Conservation (phyloP, 2,888 invertebrate species). For the Onthophagus sagittarius region DNA sequence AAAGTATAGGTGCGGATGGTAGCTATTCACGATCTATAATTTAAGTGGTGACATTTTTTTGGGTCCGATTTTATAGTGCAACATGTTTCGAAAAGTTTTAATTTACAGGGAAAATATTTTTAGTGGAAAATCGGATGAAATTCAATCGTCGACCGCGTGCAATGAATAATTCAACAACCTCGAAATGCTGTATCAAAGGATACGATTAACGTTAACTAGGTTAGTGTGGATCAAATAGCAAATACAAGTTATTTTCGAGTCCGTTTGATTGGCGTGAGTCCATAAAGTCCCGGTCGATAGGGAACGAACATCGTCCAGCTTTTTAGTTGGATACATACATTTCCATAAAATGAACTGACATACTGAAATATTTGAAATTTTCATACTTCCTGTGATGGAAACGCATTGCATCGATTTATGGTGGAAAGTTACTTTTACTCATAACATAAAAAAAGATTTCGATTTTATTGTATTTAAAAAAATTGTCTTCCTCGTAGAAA, state of each 20-base stretch:
- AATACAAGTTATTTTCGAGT: conserved; percentile 28
- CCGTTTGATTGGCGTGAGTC: conserved; percentile 26
- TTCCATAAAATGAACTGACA: background rate
- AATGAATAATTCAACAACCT: conserved; percentile 22
- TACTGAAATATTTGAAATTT: too few species aligned
- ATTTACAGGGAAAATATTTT: background rate
- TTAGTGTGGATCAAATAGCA: conserved; percentile 28
- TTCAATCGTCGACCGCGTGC: conserved; percentile 15
- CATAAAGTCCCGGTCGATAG: conserved; percentile 1
- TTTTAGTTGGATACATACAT: background rate
- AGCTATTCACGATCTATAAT: background rate
- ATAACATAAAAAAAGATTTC: too few species aligned
- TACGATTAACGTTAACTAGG: conserved; percentile 29
- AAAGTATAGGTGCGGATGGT: background rate
- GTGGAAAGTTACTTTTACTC: too few species aligned
- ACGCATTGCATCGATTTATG: too few species aligned
- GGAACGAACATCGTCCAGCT: background rate
- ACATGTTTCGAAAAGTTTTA: background rate
- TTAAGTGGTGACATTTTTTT: background rate
- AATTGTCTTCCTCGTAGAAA: too few species aligned
- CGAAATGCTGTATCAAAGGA: conserved; percentile 18
- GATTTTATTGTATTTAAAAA: too few species aligned
- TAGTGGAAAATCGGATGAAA: conserved; percentile 12
- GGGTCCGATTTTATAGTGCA: background rate
- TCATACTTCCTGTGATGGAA: too few species aligned